A percentile compares a stretch with the other conserved stretches of the same genome.
These are phyloP conservation scores for Helleia helle DNA, from an alignment of 2,888 invertebrate species.

Conservation along the genomic window DNA sequence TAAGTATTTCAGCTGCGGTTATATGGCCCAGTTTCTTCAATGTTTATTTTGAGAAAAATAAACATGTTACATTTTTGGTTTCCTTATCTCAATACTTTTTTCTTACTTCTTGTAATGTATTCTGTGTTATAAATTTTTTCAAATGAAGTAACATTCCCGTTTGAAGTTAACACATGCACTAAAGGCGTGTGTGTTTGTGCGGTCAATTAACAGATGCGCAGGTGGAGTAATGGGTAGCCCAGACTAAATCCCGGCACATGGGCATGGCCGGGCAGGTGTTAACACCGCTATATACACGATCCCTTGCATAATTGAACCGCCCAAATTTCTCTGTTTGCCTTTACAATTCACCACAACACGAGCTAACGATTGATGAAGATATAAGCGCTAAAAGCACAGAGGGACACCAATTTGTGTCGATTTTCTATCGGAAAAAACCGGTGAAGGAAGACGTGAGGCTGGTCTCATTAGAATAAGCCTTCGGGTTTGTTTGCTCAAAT, in stretches of 20 bases:
- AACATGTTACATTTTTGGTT: too few species aligned
- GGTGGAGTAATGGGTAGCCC: slow-evolving; percentile 41
- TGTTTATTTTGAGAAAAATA: too few species aligned
- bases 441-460: too few species aligned
- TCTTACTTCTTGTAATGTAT: too few species aligned
- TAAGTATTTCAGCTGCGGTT: background rate
- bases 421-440: slow-evolving; percentile 24
- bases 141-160: background rate
- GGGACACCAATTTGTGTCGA: slow-evolving; percentile 39
- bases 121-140: too few species aligned
- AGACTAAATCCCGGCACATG: slow-evolving; percentile 35
- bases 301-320: too few species aligned
- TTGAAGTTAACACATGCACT: slow-evolving; percentile 5
- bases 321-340: slow-evolving; percentile 56
- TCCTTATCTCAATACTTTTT: too few species aligned
- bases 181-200: slow-evolving; percentile 27
- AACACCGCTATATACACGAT: slow-evolving; percentile 43
- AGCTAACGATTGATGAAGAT: too few species aligned
- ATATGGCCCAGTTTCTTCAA: too few species aligned
- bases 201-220: slow-evolving; percentile 37
- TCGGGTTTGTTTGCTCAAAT: too few species aligned
- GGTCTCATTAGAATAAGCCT: too few species aligned
- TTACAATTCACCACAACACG: slow-evolving; percentile 43
- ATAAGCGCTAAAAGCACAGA: slow-evolving; percentile 49
- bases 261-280: slow-evolving; percentile 58